Evolutionary conservation across 1,140 invertebrate species (phyloP).

Genomic region (Brachionus rubens): DNA sequence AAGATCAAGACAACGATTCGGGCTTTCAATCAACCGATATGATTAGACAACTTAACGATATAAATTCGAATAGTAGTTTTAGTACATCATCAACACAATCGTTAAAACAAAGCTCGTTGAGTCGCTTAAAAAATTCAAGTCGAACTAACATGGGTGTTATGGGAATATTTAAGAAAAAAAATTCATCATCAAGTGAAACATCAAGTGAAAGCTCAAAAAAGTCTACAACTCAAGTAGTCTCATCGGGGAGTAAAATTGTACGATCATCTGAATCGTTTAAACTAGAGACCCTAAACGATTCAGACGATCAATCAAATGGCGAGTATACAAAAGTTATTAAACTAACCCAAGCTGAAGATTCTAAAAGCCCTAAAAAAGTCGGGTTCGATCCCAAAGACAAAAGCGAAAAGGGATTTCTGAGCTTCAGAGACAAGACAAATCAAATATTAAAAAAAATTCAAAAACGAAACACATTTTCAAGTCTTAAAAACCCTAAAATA

Average conservation of each 20-base stretch:
- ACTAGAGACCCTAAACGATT: no score
- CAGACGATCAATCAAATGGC: no score
- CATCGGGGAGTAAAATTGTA: no score
- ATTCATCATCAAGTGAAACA: background rate
- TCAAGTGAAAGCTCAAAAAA: no score
- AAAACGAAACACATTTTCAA: background rate
- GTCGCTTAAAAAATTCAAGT: background rate
- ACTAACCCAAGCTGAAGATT: no score
- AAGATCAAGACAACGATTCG: background rate
- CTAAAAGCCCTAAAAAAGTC: no score
- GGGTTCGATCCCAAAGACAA: no score
- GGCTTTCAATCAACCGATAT: background rate
- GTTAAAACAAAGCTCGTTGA: background rate
- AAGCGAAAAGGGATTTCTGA: no score
- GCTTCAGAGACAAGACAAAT: no score
- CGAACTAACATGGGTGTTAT: background rate
- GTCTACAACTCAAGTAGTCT: no score
- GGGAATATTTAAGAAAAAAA: conserved; percentile 10
- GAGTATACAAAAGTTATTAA: no score
- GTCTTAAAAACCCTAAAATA: background rate
- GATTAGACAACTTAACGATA: background rate
- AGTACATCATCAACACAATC: background rate
- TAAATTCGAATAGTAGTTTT: conserved; percentile 19
- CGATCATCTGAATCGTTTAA: no score
- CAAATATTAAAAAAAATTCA: background rate